Conservation (phyloP, 2,113 vertebrate species). For the Zeus faber region DNA sequence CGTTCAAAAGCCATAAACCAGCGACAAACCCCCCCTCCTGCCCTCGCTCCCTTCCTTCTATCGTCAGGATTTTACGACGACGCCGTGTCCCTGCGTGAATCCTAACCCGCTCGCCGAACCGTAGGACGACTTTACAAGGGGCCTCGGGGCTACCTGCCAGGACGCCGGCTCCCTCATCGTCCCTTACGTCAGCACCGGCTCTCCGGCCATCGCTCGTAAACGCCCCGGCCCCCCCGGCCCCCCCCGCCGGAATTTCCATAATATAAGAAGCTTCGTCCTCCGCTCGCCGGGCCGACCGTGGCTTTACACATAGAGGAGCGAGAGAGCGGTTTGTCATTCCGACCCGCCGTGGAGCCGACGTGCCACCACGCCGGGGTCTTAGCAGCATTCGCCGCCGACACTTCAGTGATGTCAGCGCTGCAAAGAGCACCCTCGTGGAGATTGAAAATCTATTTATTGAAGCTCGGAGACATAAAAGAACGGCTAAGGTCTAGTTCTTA, state of each 20-base stretch:
- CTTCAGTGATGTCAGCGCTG: not conserved
- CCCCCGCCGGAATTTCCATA: conserved; percentile 20
- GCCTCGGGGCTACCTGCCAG: conserved; percentile 6
- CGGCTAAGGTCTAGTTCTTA: too few species aligned
- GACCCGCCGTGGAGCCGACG: too few species aligned
- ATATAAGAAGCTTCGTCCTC: conserved; percentile 15
- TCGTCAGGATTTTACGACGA: not conserved
- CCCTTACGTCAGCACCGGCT: conserved; percentile 20
- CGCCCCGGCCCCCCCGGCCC: too few species aligned
- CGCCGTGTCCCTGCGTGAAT: too few species aligned
- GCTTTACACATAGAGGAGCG: conserved; percentile 26
- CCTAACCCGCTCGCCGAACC: too few species aligned
- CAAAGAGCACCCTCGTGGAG: not conserved
- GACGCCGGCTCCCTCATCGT: not conserved
- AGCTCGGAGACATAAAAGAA: too few species aligned
- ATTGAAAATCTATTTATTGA: too few species aligned
- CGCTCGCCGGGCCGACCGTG: not conserved
- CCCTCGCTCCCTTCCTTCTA: not conserved
- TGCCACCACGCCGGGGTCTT: conserved; percentile 1
- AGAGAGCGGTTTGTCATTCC: conserved; percentile 15
- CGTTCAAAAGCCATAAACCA: not conserved
- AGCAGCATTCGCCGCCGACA: too few species aligned
- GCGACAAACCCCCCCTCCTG: not conserved
- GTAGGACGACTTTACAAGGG: too few species aligned
- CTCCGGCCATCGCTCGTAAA: too few species aligned